A percentile compares a stretch with the other conserved stretches of the same genome.
Evolutionary conservation across 2,888 invertebrate species (phyloP).

Genomic region (Hipparchia semele): DNA sequence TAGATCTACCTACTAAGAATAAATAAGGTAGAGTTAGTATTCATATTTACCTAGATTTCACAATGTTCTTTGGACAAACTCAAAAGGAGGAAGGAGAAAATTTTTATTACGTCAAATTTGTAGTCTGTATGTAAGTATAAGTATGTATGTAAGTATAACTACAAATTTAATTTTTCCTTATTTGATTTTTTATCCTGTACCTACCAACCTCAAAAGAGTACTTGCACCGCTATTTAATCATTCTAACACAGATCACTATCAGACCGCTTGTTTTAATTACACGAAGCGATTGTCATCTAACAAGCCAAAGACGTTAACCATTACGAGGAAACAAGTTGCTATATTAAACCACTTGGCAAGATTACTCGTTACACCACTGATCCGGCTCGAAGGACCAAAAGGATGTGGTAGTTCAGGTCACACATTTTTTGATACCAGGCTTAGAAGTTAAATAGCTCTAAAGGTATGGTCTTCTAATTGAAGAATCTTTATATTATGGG

Average conservation of each 20-base stretch:
- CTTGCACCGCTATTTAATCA: constrained; percentile 21
- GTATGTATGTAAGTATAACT: no score
- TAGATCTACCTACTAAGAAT: no score
- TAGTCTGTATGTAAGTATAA: no score
- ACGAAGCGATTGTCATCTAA: constrained; percentile 19
- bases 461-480: background rate
- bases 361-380: background rate
- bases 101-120: no score
- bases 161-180: background rate
- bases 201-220: background rate
- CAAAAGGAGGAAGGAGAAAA: no score
- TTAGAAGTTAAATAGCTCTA: background rate
- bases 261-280: constrained; percentile 19
- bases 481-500: background rate
- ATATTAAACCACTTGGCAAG: constrained; percentile 2
- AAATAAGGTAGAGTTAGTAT: no score
- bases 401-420: background rate
- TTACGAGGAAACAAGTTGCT: constrained; percentile 13
- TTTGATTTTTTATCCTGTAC: background rate
- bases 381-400: constrained; percentile 11
- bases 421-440: background rate
- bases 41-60: no score
- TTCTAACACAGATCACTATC: constrained; percentile 21
- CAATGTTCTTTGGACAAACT: no score
- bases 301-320: constrained; percentile 13